Base-by-base conservation (phyloP, 2,113 vertebrate genomes). In the Chaetorhynchus papuensis region DNA sequence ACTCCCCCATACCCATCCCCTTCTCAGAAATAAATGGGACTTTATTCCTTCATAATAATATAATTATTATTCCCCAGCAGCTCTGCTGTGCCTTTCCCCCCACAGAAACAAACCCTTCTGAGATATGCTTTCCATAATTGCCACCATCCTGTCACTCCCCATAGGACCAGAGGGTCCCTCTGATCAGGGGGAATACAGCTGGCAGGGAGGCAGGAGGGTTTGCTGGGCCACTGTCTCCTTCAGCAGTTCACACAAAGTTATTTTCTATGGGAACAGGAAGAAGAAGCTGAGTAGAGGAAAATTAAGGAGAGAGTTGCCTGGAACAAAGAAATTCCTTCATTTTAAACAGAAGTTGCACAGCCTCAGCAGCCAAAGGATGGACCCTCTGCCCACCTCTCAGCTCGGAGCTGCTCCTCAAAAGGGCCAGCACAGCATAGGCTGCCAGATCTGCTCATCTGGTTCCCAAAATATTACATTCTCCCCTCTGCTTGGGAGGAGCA, bases 1-100 rank as follows among this genome's bases (percentile, higher is more conserved):
- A 41, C 64, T 72, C 63, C 35, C 37, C 39, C 66, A 22, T 39
- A 33, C 7, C 65, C 63, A 53, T 37, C 21, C 37, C 45, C 42
- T 69, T 63, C 75, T 61, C 75, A 63, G 78, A 83, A 90, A 96
- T 61, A 83, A 97, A 90, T 2, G 19, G 41, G 88, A 53, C 88
- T 88, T 89, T 92, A 88, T 95, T 90, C 85, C 70, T 49, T 50
- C 76, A 83, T 61, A 85, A 90, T 74, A 90, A 72, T 90, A 41
- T 12, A 61, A 79, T 76, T 42, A 45, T 87, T 79, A 91, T 87
- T 91, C 89, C 77, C 70, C 64, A 49, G 74, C 57, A 89, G 69
- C 77, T 83, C 53, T 20, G 45, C 84, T 65, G 53, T 0, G 2
- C 41, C 37, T 1, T 83, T 96, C 57, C 44, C 89, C 74, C 63